Conservation (phyloP, 1,140 invertebrate species). For the Eciton burchellii region DNA sequence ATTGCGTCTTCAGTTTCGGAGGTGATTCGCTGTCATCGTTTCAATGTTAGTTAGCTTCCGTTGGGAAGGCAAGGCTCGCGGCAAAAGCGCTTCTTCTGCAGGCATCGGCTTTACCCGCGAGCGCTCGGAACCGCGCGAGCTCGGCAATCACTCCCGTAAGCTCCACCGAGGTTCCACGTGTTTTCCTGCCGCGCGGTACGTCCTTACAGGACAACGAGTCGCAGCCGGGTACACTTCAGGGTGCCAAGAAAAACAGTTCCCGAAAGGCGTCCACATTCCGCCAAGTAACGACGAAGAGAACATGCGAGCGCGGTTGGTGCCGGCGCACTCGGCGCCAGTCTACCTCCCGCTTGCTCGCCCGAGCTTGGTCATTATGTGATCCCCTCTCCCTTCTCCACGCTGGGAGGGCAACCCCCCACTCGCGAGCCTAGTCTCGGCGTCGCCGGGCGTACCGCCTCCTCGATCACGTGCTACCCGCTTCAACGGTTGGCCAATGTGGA, state of each 20-base stretch:
- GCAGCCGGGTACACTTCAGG: conserved; percentile 72
- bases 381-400: background rate
- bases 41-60: conserved; percentile 33
- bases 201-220: conserved; percentile 58
- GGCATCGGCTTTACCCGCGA: conserved; percentile 45
- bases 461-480: conserved; percentile 73
- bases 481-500: conserved; percentile 84
- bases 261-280: conserved; percentile 85
- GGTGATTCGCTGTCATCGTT: background rate
- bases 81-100: background rate
- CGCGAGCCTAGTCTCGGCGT: background rate
- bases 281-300: conserved; percentile 77
- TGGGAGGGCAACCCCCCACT: too few species aligned
- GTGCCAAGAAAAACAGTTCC: conserved; percentile 79
- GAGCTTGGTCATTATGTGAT: background rate
- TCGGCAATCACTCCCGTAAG: background rate
- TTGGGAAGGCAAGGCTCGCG: conserved; percentile 7
- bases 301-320: conserved; percentile 61
- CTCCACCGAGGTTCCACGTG: conserved; percentile 29
- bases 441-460: conserved; percentile 28
- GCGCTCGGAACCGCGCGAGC: background rate
- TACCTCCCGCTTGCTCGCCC: too few species aligned
- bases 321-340: background rate
- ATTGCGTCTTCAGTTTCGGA: background rate
- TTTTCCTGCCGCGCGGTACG: conserved; percentile 31